These are phyloP conservation scores for Laterallus jamaicensis DNA, from an alignment of 2,113 vertebrate genomes.

Conservation along the genomic window DNA sequence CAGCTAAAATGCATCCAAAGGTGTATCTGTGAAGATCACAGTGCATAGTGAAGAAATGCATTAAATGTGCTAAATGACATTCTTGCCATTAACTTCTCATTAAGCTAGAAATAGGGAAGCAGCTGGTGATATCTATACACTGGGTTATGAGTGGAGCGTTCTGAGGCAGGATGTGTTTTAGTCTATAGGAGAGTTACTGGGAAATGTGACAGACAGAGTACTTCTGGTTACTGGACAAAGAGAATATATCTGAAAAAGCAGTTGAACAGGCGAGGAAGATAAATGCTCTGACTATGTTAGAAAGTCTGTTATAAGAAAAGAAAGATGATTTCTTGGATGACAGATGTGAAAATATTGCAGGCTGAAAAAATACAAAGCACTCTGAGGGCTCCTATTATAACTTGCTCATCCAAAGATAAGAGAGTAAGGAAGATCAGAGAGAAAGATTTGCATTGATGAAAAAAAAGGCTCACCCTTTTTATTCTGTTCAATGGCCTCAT, in stretches of 20 bases:
- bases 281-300: neutral
- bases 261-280: neutral
- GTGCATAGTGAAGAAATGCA: neutral
- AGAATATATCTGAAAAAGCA: neutral
- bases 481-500: neutral
- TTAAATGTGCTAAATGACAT: neutral
- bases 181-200: neutral
- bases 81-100: neutral
- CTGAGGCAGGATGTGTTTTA: neutral
- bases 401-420: neutral
- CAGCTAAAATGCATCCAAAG: neutral
- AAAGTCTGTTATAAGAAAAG: slow-evolving; percentile 1
- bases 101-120: slow-evolving; percentile 19
- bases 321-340: neutral
- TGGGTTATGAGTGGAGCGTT: neutral
- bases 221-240: neutral
- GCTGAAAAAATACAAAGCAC: neutral
- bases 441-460: neutral
- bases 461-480: neutral
- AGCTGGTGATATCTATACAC: slow-evolving; percentile 40
- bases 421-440: slow-evolving; percentile 21
- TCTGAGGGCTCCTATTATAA: neutral
- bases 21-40: neutral
- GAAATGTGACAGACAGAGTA: neutral
- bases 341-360: neutral